Conservation (phyloP, 2,797 vertebrate genomes). For the Lemur catta region DNA sequence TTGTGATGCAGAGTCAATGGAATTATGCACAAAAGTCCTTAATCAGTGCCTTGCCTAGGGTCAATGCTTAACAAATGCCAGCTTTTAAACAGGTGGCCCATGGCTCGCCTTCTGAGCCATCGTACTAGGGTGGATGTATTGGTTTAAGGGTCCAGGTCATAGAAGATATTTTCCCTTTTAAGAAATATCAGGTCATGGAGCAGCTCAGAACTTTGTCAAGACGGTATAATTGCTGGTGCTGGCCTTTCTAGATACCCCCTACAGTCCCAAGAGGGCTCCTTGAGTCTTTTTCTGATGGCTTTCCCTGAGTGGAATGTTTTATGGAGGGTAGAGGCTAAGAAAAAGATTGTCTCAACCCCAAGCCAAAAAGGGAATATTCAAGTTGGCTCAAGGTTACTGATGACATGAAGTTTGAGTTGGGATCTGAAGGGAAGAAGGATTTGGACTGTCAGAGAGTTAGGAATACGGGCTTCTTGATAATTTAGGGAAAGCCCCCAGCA, state of each 20-base stretch:
- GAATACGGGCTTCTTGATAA: neutral
- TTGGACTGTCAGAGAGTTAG: neutral
- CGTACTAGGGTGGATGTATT: neutral
- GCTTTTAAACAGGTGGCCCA: neutral
- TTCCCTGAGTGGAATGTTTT: neutral
- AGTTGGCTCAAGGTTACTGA: neutral
- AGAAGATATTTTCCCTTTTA: neutral
- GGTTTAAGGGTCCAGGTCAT: neutral
- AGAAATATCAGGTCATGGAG: neutral
- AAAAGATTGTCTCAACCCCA: neutral
- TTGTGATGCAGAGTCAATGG: neutral
- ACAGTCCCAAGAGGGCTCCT: accelerated
- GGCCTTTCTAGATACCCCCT: neutral
- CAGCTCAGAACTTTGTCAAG: neutral
- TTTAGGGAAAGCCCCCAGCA: neutral
- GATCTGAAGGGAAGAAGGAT: neutral
- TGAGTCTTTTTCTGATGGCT: neutral
- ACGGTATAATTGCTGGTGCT: neutral
- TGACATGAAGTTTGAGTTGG: neutral
- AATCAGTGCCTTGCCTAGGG: neutral
- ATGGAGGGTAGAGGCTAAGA: neutral
- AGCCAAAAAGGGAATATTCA: neutral
- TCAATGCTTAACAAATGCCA: neutral
- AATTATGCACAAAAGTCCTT: neutral
- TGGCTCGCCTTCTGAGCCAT: neutral